Base-by-base conservation (phyloP, 2,888 invertebrate genomes). In the Philhelius pedissequus region DNA sequence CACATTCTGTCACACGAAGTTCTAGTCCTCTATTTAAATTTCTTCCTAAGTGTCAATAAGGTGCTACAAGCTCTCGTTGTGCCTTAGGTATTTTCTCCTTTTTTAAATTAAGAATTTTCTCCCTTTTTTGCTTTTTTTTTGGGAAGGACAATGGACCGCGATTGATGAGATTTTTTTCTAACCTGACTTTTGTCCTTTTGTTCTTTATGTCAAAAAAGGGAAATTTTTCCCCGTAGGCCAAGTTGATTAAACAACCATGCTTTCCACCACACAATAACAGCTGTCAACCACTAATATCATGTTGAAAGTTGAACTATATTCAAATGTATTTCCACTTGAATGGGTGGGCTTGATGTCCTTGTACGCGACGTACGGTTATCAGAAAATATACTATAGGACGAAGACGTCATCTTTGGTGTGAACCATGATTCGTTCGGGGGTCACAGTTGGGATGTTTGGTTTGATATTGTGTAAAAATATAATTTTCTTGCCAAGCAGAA, bases 211-310 rank as follows among this genome's bases (percentile, higher is more conserved):
- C 18, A 11, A 66, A 48, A 64, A 9, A 54, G 20, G 35, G 48
- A 52, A 30, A 48, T 35, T 50, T 25, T 87, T 86, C 58, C 83
- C 88, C 87, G 87, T 87, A 88, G 90, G 90, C 90, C 90, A 91
- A 90, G 90, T 90, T 90, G 91, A 90, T 90, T 90, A 90, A 62
- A 32, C 38, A 90, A 90, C 71, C 68, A 35, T 60, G 30, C 15
- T 13, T 35, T 20, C 5, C 27, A 43, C 18, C 80, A 70, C 70
- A 75, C 64, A 75, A 83, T 75, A 83, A 84, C 83, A 84, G 84
- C 84, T 84, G 80, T 80, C 84, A 84, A 80, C 84, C 84, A 80
- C 84, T 80, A 80, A 84, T 84, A 84, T 71, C 84, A 80, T 76
- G 84, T 80, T 84, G 84, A 80, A 80, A 71, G 84, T 80, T 84